A percentile compares a stretch with the other conserved stretches of the same genome.
These are phyloP conservation scores for Drosophila sturtevanti DNA, from an alignment of 1,140 invertebrate species.

Conservation along the genomic window DNA sequence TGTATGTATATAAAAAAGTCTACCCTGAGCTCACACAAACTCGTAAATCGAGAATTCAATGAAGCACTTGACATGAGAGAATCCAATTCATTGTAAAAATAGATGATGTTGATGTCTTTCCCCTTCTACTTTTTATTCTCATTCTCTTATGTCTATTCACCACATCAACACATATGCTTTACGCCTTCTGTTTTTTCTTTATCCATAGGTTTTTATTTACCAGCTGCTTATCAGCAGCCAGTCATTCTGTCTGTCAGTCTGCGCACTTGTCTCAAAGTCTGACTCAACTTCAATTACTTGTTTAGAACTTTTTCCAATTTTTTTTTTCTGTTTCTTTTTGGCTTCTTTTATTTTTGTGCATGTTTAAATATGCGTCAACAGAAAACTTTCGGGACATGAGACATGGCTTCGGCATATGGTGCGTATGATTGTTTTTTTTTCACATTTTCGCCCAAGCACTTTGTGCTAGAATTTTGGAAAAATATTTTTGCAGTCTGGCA, in stretches of 20 bases:
- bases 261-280: constrained; percentile 23
- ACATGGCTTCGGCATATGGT: constrained; percentile 34
- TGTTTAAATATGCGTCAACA: constrained; percentile 23
- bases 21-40: neutral
- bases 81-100: neutral
- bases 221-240: constrained; percentile 31
- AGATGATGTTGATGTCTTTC: neutral
- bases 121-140: neutral
- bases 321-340: neutral
- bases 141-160: neutral
- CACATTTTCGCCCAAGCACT: constrained; percentile 7
- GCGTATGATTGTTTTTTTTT: constrained; percentile 17
- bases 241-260: constrained; percentile 12
- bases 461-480: constrained; percentile 3
- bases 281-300: constrained; percentile 35
- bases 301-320: constrained; percentile 27
- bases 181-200: constrained; percentile 8
- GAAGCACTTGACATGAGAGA: neutral
- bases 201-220: constrained; percentile 16
- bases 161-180: neutral
- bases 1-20: no score
- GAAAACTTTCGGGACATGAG: constrained; percentile 22
- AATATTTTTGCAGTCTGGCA: constrained; percentile 50
- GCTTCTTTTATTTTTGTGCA: constrained; percentile 1
- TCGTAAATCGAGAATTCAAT: neutral